Evolutionary conservation across 2,797 vertebrate species (phyloP).

Genomic region (Heteromormyrus szaboi): DNA sequence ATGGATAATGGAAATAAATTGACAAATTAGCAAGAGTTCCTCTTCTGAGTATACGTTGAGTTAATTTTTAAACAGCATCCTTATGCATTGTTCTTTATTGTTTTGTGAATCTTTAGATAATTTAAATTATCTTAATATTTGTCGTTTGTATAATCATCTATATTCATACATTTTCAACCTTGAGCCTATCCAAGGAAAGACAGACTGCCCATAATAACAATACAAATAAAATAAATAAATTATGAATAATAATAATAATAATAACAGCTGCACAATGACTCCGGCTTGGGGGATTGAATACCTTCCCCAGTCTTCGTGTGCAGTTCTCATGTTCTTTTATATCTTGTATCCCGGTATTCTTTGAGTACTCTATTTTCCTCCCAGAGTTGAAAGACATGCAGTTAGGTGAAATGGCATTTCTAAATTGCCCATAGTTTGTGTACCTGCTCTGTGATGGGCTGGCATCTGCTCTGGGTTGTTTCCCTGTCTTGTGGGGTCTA

Average conservation of each 20-base stretch:
- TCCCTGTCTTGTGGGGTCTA: neutral
- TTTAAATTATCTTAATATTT: neutral
- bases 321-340: neutral
- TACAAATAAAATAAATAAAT: neutral
- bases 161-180: neutral
- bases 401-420: neutral
- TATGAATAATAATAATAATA: neutral
- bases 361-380: neutral
- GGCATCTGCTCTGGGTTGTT: neutral
- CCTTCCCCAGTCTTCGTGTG: neutral
- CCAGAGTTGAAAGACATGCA: neutral
- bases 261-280: neutral
- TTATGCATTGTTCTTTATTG: neutral
- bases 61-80: neutral
- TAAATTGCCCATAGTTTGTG: neutral
- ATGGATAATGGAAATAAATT: neutral
- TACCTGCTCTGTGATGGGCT: neutral
- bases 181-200: neutral
- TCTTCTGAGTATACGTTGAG: neutral
- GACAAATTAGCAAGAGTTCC: neutral
- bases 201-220: neutral
- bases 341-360: neutral
- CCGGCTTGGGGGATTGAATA: neutral
- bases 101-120: neutral
- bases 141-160: neutral